These are phyloP conservation scores for Salarias fasciatus DNA, from an alignment of 2,797 vertebrate genomes.

Conservation along the genomic window DNA sequence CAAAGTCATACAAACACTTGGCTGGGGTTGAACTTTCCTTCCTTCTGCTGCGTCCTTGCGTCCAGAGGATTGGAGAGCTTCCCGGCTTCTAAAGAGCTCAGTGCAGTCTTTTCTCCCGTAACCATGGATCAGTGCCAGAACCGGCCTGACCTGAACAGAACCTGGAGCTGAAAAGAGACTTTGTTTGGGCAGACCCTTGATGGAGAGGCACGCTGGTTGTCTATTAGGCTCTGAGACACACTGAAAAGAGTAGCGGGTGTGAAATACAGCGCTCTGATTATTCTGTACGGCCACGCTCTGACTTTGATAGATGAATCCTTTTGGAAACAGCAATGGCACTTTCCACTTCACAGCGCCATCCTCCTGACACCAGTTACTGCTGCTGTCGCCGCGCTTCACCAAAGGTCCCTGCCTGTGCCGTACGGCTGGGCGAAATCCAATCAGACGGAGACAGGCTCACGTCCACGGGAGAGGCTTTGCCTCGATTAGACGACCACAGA, in stretches of 20 bases:
- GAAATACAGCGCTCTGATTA: slow-evolving; percentile 29
- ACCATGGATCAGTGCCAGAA: slow-evolving; percentile 39
- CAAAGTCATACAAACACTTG: slow-evolving; percentile 20
- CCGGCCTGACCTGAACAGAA: slow-evolving; percentile 38
- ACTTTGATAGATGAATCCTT: slow-evolving; percentile 41
- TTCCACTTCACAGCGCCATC: slow-evolving; percentile 35
- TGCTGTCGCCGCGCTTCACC: slow-evolving; percentile 28
- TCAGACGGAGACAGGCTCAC: slow-evolving; percentile 40
- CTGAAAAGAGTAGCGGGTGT: slow-evolving; percentile 25
- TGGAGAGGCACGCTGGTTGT: slow-evolving; percentile 24
- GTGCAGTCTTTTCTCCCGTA: slow-evolving; percentile 26
- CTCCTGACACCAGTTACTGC: slow-evolving; percentile 15
- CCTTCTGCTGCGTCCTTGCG: slow-evolving; percentile 29
- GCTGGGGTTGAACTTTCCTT: slow-evolving; percentile 21
- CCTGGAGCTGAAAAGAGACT: slow-evolving; percentile 27
- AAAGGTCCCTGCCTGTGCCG: slow-evolving; percentile 14
- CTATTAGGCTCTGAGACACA: slow-evolving; percentile 22
- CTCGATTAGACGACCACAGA: slow-evolving; percentile 46
- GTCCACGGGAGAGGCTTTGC: slow-evolving; percentile 38
- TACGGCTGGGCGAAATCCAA: slow-evolving; percentile 41
- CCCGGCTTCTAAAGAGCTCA: slow-evolving; percentile 34
- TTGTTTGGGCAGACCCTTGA: slow-evolving; percentile 24
- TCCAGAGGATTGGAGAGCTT: slow-evolving; percentile 30
- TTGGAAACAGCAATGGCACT: slow-evolving; percentile 30
- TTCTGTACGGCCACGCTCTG: slow-evolving; percentile 22